Conservation (phyloP, 2,888 invertebrate genomes). For the Thumatha senex region DNA sequence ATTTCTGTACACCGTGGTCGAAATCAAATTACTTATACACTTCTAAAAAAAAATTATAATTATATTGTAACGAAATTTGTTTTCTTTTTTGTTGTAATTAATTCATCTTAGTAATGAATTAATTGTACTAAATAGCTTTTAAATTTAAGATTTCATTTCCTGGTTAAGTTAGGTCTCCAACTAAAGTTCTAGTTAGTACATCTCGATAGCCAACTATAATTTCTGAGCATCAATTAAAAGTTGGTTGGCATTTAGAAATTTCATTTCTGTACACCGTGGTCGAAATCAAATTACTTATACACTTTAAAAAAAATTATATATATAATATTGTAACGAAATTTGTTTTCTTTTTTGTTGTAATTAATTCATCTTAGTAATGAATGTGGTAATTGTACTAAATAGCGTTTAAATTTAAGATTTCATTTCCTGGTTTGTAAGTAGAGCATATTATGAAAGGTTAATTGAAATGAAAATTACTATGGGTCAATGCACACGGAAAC, state of each 20-base stretch:
- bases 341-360: background rate
- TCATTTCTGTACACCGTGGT: slow-evolving; percentile 21
- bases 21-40: slow-evolving; percentile 2
- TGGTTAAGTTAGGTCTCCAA: too few species aligned
- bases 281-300: slow-evolving; percentile 2
- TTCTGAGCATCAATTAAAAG: slow-evolving; percentile 35
- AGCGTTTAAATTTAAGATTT: background rate
- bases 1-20: slow-evolving; percentile 17
- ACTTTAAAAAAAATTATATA: background rate
- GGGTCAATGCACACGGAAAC: too few species aligned
- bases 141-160: background rate
- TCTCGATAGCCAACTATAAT: slow-evolving; percentile 30
- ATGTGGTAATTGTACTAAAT: background rate
- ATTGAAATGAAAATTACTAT: too few species aligned
- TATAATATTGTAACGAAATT: background rate
- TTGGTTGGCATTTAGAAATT: slow-evolving; percentile 32
- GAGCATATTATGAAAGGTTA: too few species aligned
- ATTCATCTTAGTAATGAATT: background rate
- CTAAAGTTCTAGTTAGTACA: slow-evolving; percentile 6
- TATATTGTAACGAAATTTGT: background rate
- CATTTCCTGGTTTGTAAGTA: too few species aligned
- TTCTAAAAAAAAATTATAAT: background rate
- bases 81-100: background rate
- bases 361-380: background rate
- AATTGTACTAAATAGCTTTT: background rate